Evolutionary conservation across 2,888 invertebrate species (phyloP), one percentile per base, ranked within the genome.

Genomic region (Andrena marginata): DNA sequence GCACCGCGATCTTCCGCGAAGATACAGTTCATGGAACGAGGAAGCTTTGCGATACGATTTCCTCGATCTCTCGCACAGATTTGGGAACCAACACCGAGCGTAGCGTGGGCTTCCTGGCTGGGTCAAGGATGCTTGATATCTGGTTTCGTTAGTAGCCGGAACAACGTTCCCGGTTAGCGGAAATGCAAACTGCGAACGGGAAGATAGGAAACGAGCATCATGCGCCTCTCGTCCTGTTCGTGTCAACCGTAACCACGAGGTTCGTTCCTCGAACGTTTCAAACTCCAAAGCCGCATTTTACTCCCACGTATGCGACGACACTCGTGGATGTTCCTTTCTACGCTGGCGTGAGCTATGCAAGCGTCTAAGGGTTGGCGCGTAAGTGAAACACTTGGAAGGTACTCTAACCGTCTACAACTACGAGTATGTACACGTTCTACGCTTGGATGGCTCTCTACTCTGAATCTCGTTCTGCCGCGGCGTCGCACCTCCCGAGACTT

Each of bases 111-210:
- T 49, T 67, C 42, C 35, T 54, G 26, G 42, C 5, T 54, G 7
- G 62, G 35, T 31, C 10, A 33, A 16, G 59, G 73, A 73, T 59
- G 26, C 56, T 60, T 62, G 33, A 62, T 51, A 13, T 23, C 31
- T 20, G 77, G 48, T 72, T 16, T 65, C 20, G 29, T 70, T 54
- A 70, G 33, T 62, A 35, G 10, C 33, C 56, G 64, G 64, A 65
- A 49, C 75, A 69, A 69, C 69, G 75, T 49, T 68, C 59, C 68
- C 60, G 60, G 69, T 75, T 69, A 59, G 10, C 23, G 68, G 31
- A 48, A 23, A 60, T 54, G 29, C 48, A 26, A 67, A 26, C 20
- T 48, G 49, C 71, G 42, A 72, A 56, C 65, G 64, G 42, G 60
- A 59, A 56, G 48, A 69, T 7, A 72, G 63, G 54, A 62, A 56